Evolutionary conservation across 2,797 vertebrate genomes (phyloP).

Genomic region (Setipinna tenuifilis): DNA sequence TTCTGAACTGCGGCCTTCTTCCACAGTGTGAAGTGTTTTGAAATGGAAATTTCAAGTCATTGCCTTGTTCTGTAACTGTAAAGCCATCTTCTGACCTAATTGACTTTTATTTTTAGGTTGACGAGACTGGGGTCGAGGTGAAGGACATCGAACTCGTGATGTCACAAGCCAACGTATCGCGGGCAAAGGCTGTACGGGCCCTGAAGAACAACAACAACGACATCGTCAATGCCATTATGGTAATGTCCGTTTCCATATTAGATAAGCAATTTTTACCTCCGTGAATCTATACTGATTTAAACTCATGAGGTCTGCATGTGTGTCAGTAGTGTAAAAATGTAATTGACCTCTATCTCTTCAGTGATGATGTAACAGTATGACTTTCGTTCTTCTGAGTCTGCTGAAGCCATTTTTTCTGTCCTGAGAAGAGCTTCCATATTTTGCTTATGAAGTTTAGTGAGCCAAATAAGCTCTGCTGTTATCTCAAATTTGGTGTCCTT

Average conservation of each 20-base stretch:
- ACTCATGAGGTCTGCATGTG: neutral
- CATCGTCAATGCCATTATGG: conserved; percentile 99
- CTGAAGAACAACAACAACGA: conserved; percentile 99
- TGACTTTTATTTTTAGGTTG: conserved; percentile 77
- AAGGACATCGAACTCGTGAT: conserved; percentile 99
- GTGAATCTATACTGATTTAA: neutral
- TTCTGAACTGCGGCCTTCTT: neutral
- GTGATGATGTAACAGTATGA: conserved; percentile 82
- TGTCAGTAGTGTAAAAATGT: neutral
- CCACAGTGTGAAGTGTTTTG: neutral
- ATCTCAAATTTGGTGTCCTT: neutral
- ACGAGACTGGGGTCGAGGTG: conserved; percentile 95
- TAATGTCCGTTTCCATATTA: conserved; percentile 66
- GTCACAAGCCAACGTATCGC: conserved; percentile 97
- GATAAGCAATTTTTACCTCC: too few relatives aligned
- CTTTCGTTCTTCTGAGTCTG: conserved; percentile 94
- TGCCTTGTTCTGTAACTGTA: neutral
- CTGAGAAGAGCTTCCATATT: conserved; percentile 78
- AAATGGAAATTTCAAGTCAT: neutral
- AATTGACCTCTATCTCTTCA: conserved; percentile 62
- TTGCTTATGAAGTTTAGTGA: neutral
- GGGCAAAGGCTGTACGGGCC: conserved; percentile 95
- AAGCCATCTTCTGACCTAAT: neutral
- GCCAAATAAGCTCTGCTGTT: too few relatives aligned
- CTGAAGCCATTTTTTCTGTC: conserved; percentile 80